Conservation (phyloP, 1,140 invertebrate species). For the Onthophagus taurus region DNA sequence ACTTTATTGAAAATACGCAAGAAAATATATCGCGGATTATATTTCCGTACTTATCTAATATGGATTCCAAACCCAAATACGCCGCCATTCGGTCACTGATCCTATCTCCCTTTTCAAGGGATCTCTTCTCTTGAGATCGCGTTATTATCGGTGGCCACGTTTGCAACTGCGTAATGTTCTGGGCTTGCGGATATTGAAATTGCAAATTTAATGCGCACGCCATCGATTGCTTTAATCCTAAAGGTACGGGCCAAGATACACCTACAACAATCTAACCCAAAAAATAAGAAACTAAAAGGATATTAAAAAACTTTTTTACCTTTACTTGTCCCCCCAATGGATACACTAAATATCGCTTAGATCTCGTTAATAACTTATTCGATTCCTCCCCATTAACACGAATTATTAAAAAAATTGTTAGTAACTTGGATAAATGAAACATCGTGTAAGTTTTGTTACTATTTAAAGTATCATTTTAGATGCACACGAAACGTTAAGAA, state of each 20-base stretch:
- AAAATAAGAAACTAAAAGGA: not conserved
- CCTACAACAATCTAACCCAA: conserved; percentile 15
- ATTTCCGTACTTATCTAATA: conserved; percentile 15
- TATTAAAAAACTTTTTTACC: not conserved
- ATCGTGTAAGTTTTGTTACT: too few species aligned
- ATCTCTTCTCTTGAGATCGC: conserved; percentile 1
- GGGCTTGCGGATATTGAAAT: conserved; percentile 16
- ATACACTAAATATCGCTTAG: conserved; percentile 3
- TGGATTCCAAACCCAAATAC: conserved; percentile 16
- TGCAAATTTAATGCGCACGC: conserved; percentile 18
- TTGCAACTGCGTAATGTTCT: conserved; percentile 12
- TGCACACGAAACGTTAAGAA: too few species aligned
- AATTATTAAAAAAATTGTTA: too few species aligned
- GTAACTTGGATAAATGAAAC: too few species aligned
- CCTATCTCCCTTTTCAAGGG: not conserved
- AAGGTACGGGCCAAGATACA: conserved; percentile 15
- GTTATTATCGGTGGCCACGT: conserved; percentile 18
- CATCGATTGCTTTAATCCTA: conserved; percentile 19
- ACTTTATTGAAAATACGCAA: too few species aligned
- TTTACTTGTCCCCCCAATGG: conserved; percentile 7
- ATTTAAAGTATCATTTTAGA: too few species aligned
- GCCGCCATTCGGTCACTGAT: conserved; percentile 15
- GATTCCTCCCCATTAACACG: too few species aligned
- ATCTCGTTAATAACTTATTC: too few species aligned
- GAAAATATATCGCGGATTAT: too few species aligned